Evolutionary conservation across 2,888 invertebrate genomes (phyloP).

Genomic region (Dasysyrphus tricinctus): DNA sequence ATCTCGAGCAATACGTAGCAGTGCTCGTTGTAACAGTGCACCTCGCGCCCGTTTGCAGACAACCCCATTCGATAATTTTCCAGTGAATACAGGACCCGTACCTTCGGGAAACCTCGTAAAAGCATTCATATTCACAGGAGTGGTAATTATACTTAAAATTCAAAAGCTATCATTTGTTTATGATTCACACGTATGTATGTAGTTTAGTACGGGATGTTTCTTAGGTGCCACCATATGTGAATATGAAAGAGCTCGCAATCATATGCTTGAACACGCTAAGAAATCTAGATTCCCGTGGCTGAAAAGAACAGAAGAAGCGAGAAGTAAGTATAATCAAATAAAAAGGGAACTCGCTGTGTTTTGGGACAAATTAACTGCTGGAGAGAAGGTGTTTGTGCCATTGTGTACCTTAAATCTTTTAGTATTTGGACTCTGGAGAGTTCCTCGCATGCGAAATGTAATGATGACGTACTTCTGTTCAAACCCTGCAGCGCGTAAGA

Average conservation of each 20-base stretch:
- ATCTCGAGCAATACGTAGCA: constrained; percentile 61
- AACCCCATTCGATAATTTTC: constrained; percentile 72
- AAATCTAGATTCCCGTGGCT: constrained; percentile 81
- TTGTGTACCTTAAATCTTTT: constrained; percentile 91
- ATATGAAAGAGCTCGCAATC: constrained; percentile 87
- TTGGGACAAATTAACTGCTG: constrained; percentile 90
- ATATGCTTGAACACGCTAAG: constrained; percentile 82
- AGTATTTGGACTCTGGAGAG: constrained; percentile 92
- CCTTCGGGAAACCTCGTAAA: constrained; percentile 79
- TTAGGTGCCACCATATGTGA: constrained; percentile 93
- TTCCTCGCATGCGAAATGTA: constrained; percentile 87
- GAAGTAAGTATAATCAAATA: constrained; percentile 76
- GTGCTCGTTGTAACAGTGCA: constrained; percentile 27
- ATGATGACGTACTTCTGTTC: constrained; percentile 95
- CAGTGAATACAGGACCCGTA: constrained; percentile 76
- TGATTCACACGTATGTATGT: neutral
- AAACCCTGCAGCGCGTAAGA: constrained; percentile 90
- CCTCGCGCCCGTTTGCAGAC: constrained; percentile 55
- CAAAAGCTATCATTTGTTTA: neutral
- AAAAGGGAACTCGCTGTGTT: constrained; percentile 80
- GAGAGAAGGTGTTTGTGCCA: constrained; percentile 91
- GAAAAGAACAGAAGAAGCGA: constrained; percentile 76
- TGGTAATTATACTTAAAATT: constrained; percentile 76
- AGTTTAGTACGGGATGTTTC: constrained; percentile 88
- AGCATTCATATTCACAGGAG: constrained; percentile 81